Base-by-base conservation (phyloP, 2,113 vertebrate species). In the Numenius arquata region DNA sequence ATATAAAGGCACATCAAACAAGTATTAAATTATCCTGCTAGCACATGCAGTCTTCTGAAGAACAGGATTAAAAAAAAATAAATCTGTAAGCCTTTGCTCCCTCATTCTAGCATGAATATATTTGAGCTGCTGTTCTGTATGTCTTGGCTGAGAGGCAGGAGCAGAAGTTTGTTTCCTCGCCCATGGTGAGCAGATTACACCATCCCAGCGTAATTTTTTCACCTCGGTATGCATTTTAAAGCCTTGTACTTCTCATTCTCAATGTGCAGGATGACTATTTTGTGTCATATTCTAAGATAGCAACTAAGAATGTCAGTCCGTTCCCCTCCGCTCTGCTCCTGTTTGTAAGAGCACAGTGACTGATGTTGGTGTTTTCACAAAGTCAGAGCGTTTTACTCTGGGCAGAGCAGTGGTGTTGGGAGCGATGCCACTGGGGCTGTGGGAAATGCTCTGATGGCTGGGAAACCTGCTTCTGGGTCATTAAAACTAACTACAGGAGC, bases 21-120 rank as follows among this genome's bases (percentile, higher is more conserved):
- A 79, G 53, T 91, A 76, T 94, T 89, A 85, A 95, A 94, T 96
- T 96, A 89, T 76, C 25, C 66, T 88, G 34, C 84, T 85, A 88
- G 71, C 59, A 62, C 78, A 68, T 79, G 85, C 81, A 82, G 47
- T 90, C 67, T 76, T 94, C 93, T 1, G 0, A 87, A 71, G 48
- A 95, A 80, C 12, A n/a, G 55, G 32, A 81, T 93, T 77, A 66
- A 66, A 70, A 38, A 70, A 55, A 82, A 29, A 47, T 25, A 48
- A 65, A 91, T 62, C 75, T 85, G 5, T 94, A 71, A 71, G 38
- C 41, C 19, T 93, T 88, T 81, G 47, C 79, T 84, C 9, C 63
- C 38, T 90, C 41, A 59, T 73, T 93, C 26, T 86, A 71, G 52
- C 29, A 16, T 40, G 72, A 67, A 48, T 88, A 55, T 76, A 67